These are phyloP conservation scores for Scaeva pyrastri DNA, from an alignment of 2,888 invertebrate species.

Conservation along the genomic window DNA sequence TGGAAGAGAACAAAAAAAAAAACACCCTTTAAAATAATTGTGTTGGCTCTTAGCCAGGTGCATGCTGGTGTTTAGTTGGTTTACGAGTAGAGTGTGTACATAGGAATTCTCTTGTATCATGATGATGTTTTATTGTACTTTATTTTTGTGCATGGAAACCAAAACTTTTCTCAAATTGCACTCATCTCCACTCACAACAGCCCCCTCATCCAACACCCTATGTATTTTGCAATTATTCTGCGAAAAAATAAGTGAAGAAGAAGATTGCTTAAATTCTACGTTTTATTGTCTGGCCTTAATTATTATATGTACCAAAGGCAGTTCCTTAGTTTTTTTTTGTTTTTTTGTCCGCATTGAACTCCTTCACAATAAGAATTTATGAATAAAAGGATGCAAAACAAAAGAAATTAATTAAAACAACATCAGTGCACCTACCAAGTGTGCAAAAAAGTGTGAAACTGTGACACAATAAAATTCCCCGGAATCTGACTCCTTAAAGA, in stretches of 20 bases:
- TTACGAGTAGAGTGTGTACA: neutral
- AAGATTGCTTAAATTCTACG: slow-evolving; percentile 40
- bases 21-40: slow-evolving; percentile 2
- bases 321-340: slow-evolving; percentile 31
- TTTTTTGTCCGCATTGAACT: slow-evolving; percentile 15
- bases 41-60: slow-evolving; percentile 45
- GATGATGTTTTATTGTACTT: neutral
- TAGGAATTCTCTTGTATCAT: neutral
- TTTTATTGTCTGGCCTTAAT: slow-evolving; percentile 61
- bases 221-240: slow-evolving; percentile 34
- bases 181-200: neutral
- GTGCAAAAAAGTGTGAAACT: neutral
- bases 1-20: slow-evolving; percentile 5
- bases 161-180: neutral
- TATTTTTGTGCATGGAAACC: slow-evolving; percentile 9
- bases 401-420: slow-evolving; percentile 56
- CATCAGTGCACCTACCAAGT: neutral
- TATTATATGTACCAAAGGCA: slow-evolving; percentile 43
- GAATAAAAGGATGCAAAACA: neutral
- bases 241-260: slow-evolving; percentile 30
- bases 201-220: neutral
- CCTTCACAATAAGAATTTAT: neutral
- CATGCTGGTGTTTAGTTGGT: neutral
- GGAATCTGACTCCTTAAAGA: neutral
- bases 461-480: slow-evolving; percentile 30